Base-by-base conservation (phyloP, 2,113 vertebrate species). In the Proterorhinus semilunaris region DNA sequence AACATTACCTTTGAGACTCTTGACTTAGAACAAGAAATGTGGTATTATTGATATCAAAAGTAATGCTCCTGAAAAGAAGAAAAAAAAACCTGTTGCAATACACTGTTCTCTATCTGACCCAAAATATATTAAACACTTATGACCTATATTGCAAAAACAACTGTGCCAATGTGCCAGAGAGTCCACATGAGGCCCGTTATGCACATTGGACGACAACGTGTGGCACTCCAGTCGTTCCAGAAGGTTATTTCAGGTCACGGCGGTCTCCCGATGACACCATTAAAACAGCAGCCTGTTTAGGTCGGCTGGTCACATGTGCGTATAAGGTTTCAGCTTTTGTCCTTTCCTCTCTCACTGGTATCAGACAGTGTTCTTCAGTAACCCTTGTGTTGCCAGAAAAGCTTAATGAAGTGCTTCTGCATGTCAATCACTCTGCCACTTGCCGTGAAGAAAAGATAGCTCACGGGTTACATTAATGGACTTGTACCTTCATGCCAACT, bases 281-380 rank as follows among this genome's bases (percentile, higher is more conserved):
- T 75, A 71, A 74, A 77, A 82, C 81, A 80, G 84, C 54, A 10
- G 52, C 49, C 51, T 63, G 48, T 55, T 71, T 8, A 27, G 36
- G 1, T 6, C 27, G 53, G 58, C 64, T 71, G 48, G 43, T 58
- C 51, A 42, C 5, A 47, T 2, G 54, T 12, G 10, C 4, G 71
- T 27, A 50, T 70, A 59, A 55, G 42, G 43, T 74, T 75, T 66
- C 59, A 12, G 65, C 6, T 62, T 74, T n/a, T 74, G 36, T 63
- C 54, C 2, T 36, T 6, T 6, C 27, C 53, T 5, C 16, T 57
- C 54, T 10, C 17, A 36, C 54, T 36, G 54, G 6, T 21, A 10
- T 54, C 16, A 54, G 1, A 21, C 6, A 10, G 1, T 21, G 53
- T 54, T 27, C 10, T 47, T 47, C 3, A 47, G 46, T 47, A 47